Conservation (phyloP, 2,113 vertebrate species). For the Grammomys dolichurus region DNA sequence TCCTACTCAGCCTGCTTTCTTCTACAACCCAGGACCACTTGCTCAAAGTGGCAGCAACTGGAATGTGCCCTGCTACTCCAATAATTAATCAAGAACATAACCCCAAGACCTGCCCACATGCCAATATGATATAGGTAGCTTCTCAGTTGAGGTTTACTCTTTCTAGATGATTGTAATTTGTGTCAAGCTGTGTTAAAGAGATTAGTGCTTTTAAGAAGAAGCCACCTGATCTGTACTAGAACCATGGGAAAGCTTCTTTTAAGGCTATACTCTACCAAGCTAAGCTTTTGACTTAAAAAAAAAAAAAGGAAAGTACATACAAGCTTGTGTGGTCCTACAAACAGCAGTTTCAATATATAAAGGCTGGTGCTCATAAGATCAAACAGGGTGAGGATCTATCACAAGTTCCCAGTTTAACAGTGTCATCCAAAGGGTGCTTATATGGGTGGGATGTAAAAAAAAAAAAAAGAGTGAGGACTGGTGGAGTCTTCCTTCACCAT, state of each 20-base stretch:
- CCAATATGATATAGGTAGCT: not conserved
- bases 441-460: not conserved
- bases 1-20: not conserved
- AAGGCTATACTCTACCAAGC: not conserved
- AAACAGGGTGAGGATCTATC: not conserved
- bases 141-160: not conserved
- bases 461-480: not conserved
- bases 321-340: not conserved
- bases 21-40: not conserved
- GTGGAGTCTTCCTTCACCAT: not conserved
- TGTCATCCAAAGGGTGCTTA: not conserved
- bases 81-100: not conserved
- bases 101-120: not conserved
- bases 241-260: not conserved
- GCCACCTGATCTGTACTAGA: not conserved
- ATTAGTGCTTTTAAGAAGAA: not conserved
- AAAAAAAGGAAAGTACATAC: not conserved
- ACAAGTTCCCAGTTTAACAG: not conserved
- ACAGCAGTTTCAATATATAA: not conserved
- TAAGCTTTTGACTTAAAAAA: not conserved
- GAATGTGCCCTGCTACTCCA: not conserved
- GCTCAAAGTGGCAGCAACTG: not conserved
- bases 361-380: not conserved
- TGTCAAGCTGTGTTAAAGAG: too few species aligned
- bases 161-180: not conserved